Evolutionary conservation across 1,140 invertebrate genomes (phyloP), one percentile per base, ranked within the genome.

Genomic region (Dreissena polymorpha): DNA sequence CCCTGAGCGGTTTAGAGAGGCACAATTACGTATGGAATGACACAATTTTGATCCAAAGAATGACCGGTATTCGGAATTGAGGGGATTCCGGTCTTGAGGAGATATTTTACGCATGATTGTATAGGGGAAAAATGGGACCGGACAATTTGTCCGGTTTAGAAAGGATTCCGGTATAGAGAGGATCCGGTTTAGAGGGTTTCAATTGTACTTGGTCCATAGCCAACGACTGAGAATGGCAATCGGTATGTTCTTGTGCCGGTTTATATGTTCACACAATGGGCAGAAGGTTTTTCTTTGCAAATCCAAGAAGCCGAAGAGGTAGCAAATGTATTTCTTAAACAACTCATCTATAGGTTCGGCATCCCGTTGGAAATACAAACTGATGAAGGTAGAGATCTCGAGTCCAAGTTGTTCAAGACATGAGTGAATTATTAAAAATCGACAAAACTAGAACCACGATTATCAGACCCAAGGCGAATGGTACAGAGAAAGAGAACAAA

Each of bases 211-310:
- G 18, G 60, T 21, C 60, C 74, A 65, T 39, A 65, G 29, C 74
- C 74, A 21, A 23, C 21, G 3, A 76, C 74, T 21, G 53, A 67
- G 7, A 65, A 21, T 39, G 74, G 60, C 7, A 76, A 76, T 27
- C 13, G 27, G 10, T 78, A 76, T 27, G 65, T 78, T 14, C 23
- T 78, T 13, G 75, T 78, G 8, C 53, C 55, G 12, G 7, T 3
- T 23, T 16, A 78, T 51, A 68, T n/a, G 10, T 79, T 78, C 25
- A 79, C 76, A 0, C 51, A 69, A 18, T 79, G 76, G 76, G 67
- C 50, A 3, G 67, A 70, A 50, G n/a, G 76, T 51, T 57, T 76
- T 0, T 27, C 74, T 7, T 39, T 76, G 10, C 63, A 27, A 18
- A 63, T 65, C 29, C 12, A 50, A 21, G 74, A 76, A 23, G 25